These are phyloP conservation scores for Trichogramma pretiosum DNA, from an alignment of 1,140 invertebrate genomes.

Conservation along the genomic window DNA sequence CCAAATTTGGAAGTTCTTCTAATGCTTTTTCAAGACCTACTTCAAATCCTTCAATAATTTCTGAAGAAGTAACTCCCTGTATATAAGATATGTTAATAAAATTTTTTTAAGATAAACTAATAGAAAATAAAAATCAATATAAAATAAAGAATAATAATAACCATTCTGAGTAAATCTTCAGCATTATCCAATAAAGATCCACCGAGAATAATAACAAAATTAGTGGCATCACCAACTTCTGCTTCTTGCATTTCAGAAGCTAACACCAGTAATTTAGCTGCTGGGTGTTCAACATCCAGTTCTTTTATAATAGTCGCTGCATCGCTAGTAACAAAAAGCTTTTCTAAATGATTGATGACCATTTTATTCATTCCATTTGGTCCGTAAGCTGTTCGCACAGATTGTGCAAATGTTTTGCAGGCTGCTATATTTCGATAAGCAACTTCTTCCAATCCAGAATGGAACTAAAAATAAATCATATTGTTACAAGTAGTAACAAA, in stretches of 20 bases:
- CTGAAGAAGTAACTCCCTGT: slow-evolving; percentile 86
- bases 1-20: slow-evolving; percentile 73
- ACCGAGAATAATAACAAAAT: slow-evolving; percentile 93
- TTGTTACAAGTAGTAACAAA: slow-evolving; percentile 16
- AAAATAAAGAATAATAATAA: slow-evolving; percentile 25
- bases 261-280: slow-evolving; percentile 93
- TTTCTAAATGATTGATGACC: slow-evolving; percentile 98
- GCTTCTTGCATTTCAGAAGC: slow-evolving; percentile 97
- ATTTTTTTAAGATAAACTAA: not conserved
- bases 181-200: slow-evolving; percentile 87
- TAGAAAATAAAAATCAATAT: slow-evolving; percentile 5
- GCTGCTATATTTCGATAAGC: slow-evolving; percentile 92
- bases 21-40: slow-evolving; percentile 78
- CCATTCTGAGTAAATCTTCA: slow-evolving; percentile 82
- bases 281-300: slow-evolving; percentile 95
- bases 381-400: slow-evolving; percentile 89
- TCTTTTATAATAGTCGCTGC: slow-evolving; percentile 96
- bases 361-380: slow-evolving; percentile 99
- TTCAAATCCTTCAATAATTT: slow-evolving; percentile 95
- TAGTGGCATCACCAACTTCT: slow-evolving; percentile 98
- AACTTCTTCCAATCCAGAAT: slow-evolving; percentile 93
- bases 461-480: slow-evolving; percentile 63
- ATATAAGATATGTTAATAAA: slow-evolving; percentile 21
- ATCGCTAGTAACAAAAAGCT: slow-evolving; percentile 98
- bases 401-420: slow-evolving; percentile 90